phyloP scores from a whole-genome alignment of 2,888 invertebrate species.

The Troilus luridus region DNA sequence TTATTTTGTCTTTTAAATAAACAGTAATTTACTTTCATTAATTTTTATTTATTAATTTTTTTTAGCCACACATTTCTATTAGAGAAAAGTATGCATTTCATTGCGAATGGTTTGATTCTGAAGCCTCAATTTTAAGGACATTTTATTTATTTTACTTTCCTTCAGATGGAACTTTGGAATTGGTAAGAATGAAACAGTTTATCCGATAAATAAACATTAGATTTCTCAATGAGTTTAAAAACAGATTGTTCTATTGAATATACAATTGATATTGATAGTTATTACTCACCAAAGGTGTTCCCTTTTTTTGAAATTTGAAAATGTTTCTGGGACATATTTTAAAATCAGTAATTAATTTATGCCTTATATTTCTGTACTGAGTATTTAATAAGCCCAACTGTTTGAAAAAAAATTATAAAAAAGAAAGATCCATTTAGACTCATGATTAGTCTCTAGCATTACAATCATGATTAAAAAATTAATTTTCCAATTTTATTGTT shows the following conservation, averaged over 20 bases:
- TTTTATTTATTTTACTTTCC: constrained; percentile 85
- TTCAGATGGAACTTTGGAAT: constrained; percentile 84
- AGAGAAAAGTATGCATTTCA: constrained; percentile 73
- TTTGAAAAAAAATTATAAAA: not conserved
- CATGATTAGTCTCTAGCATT: not conserved
- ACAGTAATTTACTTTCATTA: not conserved
- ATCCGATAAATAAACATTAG: constrained; percentile 8
- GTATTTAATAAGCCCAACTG: not conserved
- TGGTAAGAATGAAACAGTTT: constrained; percentile 72
- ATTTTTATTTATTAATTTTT: constrained; percentile 5
- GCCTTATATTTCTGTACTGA: not conserved
- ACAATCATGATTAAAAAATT: not conserved
- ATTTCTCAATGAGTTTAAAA: not conserved
- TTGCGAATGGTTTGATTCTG: constrained; percentile 90
- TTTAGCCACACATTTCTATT: constrained; percentile 61
- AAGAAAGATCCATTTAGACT: not conserved
- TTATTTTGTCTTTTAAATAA: not conserved
- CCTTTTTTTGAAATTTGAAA: not conserved
- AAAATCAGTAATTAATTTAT: no score
- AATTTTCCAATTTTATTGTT: not conserved
- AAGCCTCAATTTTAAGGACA: constrained; percentile 80
- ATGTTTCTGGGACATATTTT: not conserved
- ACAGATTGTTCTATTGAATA: not conserved
- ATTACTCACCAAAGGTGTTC: not conserved
- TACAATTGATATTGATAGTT: not conserved